Conservation (phyloP, 1,140 invertebrate species). For the Drosophila subpulchrella region DNA sequence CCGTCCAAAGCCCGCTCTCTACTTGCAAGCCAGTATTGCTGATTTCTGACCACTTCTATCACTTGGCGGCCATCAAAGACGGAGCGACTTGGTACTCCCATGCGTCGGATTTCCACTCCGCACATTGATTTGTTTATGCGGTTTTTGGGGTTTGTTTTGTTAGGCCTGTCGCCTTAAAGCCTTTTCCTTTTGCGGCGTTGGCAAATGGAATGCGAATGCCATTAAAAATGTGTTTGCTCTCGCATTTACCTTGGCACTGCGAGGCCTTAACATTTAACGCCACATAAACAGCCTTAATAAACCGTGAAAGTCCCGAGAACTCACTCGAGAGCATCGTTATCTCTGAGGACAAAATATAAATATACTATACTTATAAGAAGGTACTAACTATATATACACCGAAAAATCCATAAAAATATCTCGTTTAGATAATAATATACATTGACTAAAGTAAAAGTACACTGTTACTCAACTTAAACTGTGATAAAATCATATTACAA, state of each 20-base stretch:
- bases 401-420: not conserved
- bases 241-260: constrained; percentile 70
- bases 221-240: constrained; percentile 81
- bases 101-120: constrained; percentile 50
- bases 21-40: not conserved
- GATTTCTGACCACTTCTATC: constrained; percentile 63
- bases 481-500: no score
- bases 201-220: constrained; percentile 74
- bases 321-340: constrained; percentile 42
- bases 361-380: constrained; percentile 14
- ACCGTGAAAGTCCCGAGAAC: constrained; percentile 46
- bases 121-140: constrained; percentile 77
- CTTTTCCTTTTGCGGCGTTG: constrained; percentile 29
- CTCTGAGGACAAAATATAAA: constrained; percentile 19
- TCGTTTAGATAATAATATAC: no score
- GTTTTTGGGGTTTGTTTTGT: constrained; percentile 71
- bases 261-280: constrained; percentile 72
- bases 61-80: constrained; percentile 74
- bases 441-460: no score
- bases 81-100: constrained; percentile 51
- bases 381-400: not conserved
- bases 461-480: no score
- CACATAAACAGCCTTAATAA: constrained; percentile 78
- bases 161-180: constrained; percentile 67
- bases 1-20: not conserved